Conservation (phyloP, 2,888 invertebrate genomes). For the Archaeoteleia sp. region DNA sequence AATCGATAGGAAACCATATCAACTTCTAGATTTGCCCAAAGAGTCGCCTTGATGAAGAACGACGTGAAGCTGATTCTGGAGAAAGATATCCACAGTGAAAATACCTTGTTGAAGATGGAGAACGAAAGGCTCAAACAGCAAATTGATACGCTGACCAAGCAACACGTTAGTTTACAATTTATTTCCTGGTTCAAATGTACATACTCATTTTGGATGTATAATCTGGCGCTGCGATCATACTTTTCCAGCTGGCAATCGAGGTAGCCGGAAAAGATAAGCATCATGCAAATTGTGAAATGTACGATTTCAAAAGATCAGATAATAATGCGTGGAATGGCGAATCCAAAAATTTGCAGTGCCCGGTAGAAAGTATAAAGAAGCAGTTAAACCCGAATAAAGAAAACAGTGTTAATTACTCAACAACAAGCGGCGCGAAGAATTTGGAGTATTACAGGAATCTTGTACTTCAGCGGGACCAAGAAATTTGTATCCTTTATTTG, state of each 20-base stretch:
- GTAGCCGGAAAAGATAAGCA: conserved; percentile 13
- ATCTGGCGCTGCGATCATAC: conserved; percentile 9
- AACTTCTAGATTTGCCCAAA: conserved; percentile 77
- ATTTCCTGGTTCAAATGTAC: background rate
- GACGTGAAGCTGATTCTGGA: conserved; percentile 74
- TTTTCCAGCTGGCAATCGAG: conserved; percentile 26
- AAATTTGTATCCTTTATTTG: conserved; percentile 72
- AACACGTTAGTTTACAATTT: conserved; percentile 41
- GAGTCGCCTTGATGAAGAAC: conserved; percentile 76
- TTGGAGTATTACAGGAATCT: conserved; percentile 66
- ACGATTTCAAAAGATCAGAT: conserved; percentile 57
- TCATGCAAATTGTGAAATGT: conserved; percentile 21
- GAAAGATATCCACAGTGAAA: conserved; percentile 74
- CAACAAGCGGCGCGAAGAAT: conserved; percentile 35
- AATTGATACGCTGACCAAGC: conserved; percentile 60
- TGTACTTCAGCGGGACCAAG: conserved; percentile 69
- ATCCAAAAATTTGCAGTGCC: conserved; percentile 67
- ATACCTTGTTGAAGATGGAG: conserved; percentile 73
- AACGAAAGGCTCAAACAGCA: conserved; percentile 71
- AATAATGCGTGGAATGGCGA: conserved; percentile 63
- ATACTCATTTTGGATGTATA: conserved; percentile 5
- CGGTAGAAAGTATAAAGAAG: conserved; percentile 60
- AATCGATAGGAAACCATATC: conserved; percentile 76
- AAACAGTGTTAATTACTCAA: conserved; percentile 5
- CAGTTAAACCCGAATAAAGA: conserved; percentile 18